Evolutionary conservation across 2,113 vertebrate genomes (phyloP).

Genomic region (Mormyrus lacerda): DNA sequence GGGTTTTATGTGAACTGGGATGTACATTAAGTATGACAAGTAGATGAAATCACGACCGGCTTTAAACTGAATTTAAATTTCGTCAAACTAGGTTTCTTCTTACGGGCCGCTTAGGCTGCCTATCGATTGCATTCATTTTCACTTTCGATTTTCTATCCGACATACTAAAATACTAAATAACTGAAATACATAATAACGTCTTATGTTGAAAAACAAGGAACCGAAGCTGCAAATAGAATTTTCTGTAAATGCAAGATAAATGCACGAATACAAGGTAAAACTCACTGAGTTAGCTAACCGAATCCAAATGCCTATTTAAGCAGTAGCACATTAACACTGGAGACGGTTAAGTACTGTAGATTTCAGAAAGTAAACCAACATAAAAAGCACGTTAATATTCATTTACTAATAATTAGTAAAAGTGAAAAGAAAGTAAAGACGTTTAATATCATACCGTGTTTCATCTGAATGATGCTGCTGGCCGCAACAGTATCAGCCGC

Average conservation of each 20-base stretch:
- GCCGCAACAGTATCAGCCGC: slow-evolving; percentile 85
- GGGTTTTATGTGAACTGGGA: background rate
- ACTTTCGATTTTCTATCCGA: background rate
- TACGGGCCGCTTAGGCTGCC: background rate
- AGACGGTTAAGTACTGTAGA: background rate
- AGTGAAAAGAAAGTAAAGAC: background rate
- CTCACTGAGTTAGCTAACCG: background rate
- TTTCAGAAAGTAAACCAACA: background rate
- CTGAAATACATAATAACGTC: too few relatives aligned
- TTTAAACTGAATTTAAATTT: background rate
- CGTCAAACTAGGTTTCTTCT: background rate
- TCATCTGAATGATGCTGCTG: slow-evolving; percentile 91
- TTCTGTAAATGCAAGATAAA: background rate
- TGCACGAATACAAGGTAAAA: background rate
- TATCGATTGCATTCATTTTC: slow-evolving; percentile 38
- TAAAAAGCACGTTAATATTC: background rate
- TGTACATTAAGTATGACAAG: background rate
- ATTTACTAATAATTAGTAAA: background rate
- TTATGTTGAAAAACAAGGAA: background rate
- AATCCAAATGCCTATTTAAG: slow-evolving; percentile 20
- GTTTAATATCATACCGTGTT: slow-evolving; percentile 69
- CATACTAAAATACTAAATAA: background rate
- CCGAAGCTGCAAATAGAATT: background rate
- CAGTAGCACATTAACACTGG: background rate
- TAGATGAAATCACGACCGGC: background rate